Conservation (phyloP, 2,797 vertebrate species). For the Anguilla pacifica region DNA sequence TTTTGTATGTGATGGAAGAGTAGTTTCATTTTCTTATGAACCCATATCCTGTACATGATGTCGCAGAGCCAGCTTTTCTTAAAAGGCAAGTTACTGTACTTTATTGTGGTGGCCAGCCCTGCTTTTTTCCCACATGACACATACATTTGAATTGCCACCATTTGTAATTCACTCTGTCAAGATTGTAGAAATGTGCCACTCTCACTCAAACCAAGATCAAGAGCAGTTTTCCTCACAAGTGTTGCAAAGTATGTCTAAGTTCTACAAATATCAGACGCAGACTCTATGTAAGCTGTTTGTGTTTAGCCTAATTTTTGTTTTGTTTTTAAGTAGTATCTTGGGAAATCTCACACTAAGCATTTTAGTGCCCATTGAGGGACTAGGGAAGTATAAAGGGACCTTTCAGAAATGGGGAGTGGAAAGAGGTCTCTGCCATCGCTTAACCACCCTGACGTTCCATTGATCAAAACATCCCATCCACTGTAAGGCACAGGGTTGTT, state of each 20-base stretch:
- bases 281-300: neutral
- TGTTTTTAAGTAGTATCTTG: neutral
- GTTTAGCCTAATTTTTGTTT: neutral
- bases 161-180: neutral
- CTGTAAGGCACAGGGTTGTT: neutral
- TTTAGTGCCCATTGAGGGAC: neutral
- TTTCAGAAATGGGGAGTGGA: neutral
- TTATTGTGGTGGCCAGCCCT: neutral
- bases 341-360: neutral
- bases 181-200: neutral
- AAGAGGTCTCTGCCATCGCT: neutral
- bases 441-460: constrained; percentile 23
- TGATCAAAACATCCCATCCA: neutral
- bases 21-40: neutral
- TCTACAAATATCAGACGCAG: neutral
- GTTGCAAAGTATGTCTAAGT: neutral
- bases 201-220: neutral
- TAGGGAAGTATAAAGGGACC: neutral
- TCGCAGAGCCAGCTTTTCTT: neutral
- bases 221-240: neutral
- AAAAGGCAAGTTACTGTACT: neutral
- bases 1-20: neutral
- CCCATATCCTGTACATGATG: neutral
- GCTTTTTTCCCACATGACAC: neutral
- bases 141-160: neutral